These are phyloP conservation scores for Ooceraea biroi DNA, from an alignment of 1,140 invertebrate species.

Conservation along the genomic window DNA sequence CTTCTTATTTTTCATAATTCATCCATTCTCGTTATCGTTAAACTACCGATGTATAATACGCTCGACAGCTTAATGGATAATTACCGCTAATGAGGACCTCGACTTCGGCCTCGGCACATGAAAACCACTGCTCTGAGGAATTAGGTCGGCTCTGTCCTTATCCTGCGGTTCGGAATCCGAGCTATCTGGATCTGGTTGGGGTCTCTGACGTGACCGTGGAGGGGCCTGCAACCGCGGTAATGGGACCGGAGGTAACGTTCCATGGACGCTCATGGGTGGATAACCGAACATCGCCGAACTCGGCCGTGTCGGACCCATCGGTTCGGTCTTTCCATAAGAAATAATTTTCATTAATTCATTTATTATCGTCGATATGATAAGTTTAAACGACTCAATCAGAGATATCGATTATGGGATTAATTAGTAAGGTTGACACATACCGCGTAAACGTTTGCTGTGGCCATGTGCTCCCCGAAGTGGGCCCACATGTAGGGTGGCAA, in stretches of 20 bases:
- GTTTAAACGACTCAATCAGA: not conserved
- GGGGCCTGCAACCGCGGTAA: slow-evolving; percentile 88
- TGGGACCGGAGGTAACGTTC: slow-evolving; percentile 90
- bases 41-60: not conserved
- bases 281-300: slow-evolving; percentile 94
- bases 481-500: slow-evolving; percentile 89
- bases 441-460: slow-evolving; percentile 93
- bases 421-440: slow-evolving; percentile 85
- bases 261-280: slow-evolving; percentile 88
- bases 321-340: slow-evolving; percentile 87
- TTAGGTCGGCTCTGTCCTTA: slow-evolving; percentile 91
- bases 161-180: slow-evolving; percentile 88
- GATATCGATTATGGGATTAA: slow-evolving; percentile 32
- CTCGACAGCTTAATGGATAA: not conserved
- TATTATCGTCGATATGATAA: too few species aligned
- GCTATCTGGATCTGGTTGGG: slow-evolving; percentile 84
- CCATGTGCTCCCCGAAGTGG: slow-evolving; percentile 94
- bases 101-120: slow-evolving; percentile 93
- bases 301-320: slow-evolving; percentile 90
- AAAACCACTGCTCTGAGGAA: slow-evolving; percentile 86
- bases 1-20: not conserved
- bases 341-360: not conserved
- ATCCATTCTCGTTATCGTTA: too few species aligned
- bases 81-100: slow-evolving; percentile 90
- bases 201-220: slow-evolving; percentile 79